Evolutionary conservation across 1,140 invertebrate species (phyloP).

Genomic region (Ladona fulva): DNA sequence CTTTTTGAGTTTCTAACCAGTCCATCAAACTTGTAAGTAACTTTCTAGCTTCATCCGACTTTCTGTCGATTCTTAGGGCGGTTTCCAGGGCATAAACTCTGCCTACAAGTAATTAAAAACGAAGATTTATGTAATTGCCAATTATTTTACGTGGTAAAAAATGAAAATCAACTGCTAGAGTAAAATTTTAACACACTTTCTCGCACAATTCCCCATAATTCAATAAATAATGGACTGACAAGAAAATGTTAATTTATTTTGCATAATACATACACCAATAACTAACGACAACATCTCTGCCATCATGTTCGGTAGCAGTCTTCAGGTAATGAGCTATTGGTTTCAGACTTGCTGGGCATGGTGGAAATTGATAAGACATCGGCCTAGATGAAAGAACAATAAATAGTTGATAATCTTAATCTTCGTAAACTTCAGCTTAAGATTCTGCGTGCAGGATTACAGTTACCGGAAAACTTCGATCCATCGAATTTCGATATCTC

Average conservation of each 20-base stretch:
- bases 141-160: background rate
- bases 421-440: no score
- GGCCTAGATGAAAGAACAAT: background rate
- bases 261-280: slow-evolving; percentile 73
- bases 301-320: slow-evolving; percentile 79
- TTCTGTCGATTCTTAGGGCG: slow-evolving; percentile 50
- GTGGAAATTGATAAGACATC: slow-evolving; percentile 46
- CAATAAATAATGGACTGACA: background rate
- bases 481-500: no score
- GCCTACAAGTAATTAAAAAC: slow-evolving; percentile 34
- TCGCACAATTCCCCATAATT: no score
- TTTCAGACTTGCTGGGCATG: slow-evolving; percentile 70
- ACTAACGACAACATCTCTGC: slow-evolving; percentile 68
- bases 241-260: background rate
- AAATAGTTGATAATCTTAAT: no score
- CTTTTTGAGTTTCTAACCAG: slow-evolving; percentile 80
- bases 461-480: no score
- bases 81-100: slow-evolving; percentile 51
- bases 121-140: no score
- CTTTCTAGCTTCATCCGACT: slow-evolving; percentile 38
- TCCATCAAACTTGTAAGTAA: slow-evolving; percentile 69
- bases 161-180: background rate
- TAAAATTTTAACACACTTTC: background rate
- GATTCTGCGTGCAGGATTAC: no score
- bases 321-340: slow-evolving; percentile 83